Base-by-base conservation (phyloP, 2,797 vertebrate species). In the Yasuhikotakia modesta region DNA sequence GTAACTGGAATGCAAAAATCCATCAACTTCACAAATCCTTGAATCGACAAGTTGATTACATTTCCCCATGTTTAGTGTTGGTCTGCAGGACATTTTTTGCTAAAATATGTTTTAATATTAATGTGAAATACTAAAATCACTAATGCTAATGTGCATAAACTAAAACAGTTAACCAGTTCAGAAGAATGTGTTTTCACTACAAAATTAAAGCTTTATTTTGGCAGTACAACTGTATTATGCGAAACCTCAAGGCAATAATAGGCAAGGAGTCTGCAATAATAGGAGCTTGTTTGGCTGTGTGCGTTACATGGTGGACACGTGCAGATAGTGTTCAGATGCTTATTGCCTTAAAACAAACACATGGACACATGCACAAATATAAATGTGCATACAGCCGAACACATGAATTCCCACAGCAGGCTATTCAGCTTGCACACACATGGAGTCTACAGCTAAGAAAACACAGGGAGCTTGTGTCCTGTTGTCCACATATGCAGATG, bases 401-500 rank as follows among this genome's bases (percentile, higher is more conserved):
- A n/a, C n/a, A n/a, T n/a, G n/a, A n/a, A n/a, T n/a, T n/a, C n/a
- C n/a, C n/a, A n/a, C n/a, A n/a, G n/a, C 32, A 79, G 66, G 53
- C 48, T 50, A 80, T 84, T 83, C 58, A 80, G 83, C 79, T 76
- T 55, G 73, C 30, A 60, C 35, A 79, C 74, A 78, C 63, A 70
- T 67, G 24, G 60, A 68, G 73, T 70, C 80, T 74, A 53, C 85
- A 85, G 80, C 79, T 83, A 81, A 79, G 70, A 72, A 82, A 83
- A 82, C 66, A 83, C 64, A 65, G 63, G 48, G 61, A 70, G 48
- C 63, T 72, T 70, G 74, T 76, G 74, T 55, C 58, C 68, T 24
- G 19, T 2, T 58, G 55, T 77, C 61, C 78, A 61, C 32, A 64
- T 64, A 22, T n/a, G 65, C 24, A 68, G 30, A 30, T 13, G 58